phyloP scores from a whole-genome alignment of 1,140 invertebrate species.

The Ceratosolen fusciceps region DNA sequence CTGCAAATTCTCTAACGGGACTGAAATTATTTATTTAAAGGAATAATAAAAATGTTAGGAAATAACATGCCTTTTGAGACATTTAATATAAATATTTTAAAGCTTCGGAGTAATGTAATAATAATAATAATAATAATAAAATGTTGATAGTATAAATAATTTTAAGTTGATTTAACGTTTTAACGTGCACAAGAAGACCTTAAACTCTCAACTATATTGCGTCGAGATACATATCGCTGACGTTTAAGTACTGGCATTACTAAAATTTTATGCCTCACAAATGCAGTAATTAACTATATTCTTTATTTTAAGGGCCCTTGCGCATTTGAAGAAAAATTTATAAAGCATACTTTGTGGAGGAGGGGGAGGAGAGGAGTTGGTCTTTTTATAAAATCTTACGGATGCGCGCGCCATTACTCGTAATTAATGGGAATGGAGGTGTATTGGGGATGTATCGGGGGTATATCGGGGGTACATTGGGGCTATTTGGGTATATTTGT shows the following conservation, averaged over 20 bases:
- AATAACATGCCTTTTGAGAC: no score
- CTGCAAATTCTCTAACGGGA: no score
- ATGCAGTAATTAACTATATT: background rate
- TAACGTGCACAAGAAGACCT: background rate
- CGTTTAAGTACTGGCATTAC: background rate
- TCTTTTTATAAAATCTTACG: no score
- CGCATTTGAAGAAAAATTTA: background rate
- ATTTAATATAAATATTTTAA: no score
- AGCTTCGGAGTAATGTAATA: no score
- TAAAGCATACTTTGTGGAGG: background rate
- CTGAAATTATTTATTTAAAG: no score
- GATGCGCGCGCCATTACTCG: background rate
- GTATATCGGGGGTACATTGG: no score
- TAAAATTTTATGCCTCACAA: background rate
- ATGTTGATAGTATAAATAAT: background rate
- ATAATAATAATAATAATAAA: no score
- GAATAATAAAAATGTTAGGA: no score
- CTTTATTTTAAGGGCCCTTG: background rate
- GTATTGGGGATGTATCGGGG: background rate
- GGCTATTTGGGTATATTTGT: no score
- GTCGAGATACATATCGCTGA: background rate
- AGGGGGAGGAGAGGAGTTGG: no score
- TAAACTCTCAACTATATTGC: background rate
- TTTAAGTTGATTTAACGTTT: background rate
- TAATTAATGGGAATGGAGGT: background rate